These are phyloP conservation scores for Xenops minutus DNA, from an alignment of 2,797 vertebrate species.

Conservation along the genomic window DNA sequence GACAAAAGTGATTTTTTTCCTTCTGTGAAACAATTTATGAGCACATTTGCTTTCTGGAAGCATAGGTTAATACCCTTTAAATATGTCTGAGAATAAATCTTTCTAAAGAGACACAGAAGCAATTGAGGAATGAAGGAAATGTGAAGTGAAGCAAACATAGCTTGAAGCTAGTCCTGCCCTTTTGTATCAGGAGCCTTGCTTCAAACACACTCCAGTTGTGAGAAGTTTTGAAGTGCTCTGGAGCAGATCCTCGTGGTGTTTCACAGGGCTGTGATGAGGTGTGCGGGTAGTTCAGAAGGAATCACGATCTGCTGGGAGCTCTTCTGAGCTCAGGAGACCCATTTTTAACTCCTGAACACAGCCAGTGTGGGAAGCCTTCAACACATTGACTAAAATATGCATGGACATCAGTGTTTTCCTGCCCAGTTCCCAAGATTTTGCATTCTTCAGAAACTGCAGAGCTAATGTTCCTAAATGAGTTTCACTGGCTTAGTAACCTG, in stretches of 20 bases:
- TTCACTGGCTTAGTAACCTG: neutral
- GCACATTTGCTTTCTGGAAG: neutral
- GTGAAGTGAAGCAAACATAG: neutral
- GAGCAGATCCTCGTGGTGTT: neutral
- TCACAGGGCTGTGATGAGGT: neutral
- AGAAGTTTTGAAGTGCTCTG: neutral
- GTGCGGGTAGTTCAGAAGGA: neutral
- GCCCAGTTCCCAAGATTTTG: neutral
- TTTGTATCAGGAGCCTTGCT: neutral
- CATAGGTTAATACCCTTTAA: neutral
- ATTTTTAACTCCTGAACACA: neutral
- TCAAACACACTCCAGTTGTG: neutral
- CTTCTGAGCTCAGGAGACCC: neutral
- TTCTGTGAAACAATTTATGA: neutral
- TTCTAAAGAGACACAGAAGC: neutral
- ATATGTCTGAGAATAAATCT: neutral
- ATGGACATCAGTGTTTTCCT: neutral
- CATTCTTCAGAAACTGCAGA: neutral
- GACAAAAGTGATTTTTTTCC: neutral
- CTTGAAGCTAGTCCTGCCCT: neutral
- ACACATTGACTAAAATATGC: neutral
- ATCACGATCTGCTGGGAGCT: rapidly evolving
- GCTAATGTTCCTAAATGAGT: neutral
- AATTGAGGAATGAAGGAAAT: neutral
- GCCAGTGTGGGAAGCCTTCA: neutral